Conservation (phyloP, 2,797 vertebrate species). For the Natrix natrix region DNA sequence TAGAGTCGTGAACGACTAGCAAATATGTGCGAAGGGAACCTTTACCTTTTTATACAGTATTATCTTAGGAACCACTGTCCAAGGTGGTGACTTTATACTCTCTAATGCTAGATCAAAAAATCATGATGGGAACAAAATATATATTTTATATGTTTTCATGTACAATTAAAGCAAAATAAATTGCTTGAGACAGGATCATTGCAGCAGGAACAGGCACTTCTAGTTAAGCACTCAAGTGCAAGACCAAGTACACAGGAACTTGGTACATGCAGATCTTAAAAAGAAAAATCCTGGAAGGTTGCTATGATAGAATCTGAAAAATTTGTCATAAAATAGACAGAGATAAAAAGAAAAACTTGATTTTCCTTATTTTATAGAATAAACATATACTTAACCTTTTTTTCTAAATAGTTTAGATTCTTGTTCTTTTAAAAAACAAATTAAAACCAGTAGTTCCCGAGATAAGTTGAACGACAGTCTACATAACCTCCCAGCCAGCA, state of each 20-base stretch:
- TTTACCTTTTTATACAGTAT: too few relatives aligned
- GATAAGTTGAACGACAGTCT: not conserved
- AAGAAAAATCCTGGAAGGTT: not conserved
- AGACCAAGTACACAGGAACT: not conserved
- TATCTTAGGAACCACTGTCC: not conserved
- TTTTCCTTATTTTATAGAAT: slow-evolving; percentile 26
- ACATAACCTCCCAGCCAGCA: not conserved
- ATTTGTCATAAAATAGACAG: slow-evolving; percentile 13
- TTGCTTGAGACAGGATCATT: not conserved
- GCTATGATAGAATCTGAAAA: not conserved
- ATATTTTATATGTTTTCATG: not conserved
- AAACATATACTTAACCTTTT: slow-evolving; percentile 55
- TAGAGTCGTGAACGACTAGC: too few relatives aligned
- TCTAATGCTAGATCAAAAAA: not conserved
- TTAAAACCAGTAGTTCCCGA: not conserved
- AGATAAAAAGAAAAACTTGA: slow-evolving; percentile 21
- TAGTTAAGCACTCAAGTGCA: not conserved
- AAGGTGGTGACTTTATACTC: not conserved
- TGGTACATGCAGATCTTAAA: not conserved
- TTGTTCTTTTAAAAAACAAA: not conserved
- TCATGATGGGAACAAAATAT: not conserved
- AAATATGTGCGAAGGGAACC: too few relatives aligned
- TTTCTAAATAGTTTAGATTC: slow-evolving; percentile 51
- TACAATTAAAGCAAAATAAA: not conserved
- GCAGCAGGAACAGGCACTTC: not conserved